Evolutionary conservation across 1,140 invertebrate genomes (phyloP), one percentile per base, ranked within the genome.

Genomic region (Hormaphis cornu): DNA sequence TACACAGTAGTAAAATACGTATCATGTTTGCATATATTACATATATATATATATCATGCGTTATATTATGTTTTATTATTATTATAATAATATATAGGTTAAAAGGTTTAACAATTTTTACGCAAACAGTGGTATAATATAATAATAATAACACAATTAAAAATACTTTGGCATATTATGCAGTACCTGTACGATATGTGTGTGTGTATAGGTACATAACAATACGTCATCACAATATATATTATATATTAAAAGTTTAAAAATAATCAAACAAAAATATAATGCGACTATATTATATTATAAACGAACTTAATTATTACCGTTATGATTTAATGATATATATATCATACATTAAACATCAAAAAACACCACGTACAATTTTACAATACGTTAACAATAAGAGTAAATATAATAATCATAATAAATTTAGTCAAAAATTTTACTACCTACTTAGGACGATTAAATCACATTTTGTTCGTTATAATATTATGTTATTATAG

Each of bases 371-470:
- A n/a, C 53, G 14, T 54, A 70, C 56, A 70, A 42, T 22, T 42
- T 33, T 56, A 58, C 26, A 56, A 46, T 58, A 14, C 44, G 18
- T 56, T 56, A 70, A 56, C 42, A 58, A 52, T 48, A 70, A 56
- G 22, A 70, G n/a, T n/a, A n/a, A n/a, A n/a, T n/a, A n/a, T n/a
- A n/a, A n/a, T n/a, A n/a, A n/a, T n/a, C n/a, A 44, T 70, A 70
- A 46, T 70, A 70, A 56, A 56, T 56, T 70, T 70, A 70, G 50
- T 56, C 16, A 70, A 70, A 70, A 44, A 44, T n/a, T n/a, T n/a
- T n/a, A n/a, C n/a, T n/a, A n/a, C 28, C 53, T 56, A 56, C 33
- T 70, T 44, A 70, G 40, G 69, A 56, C 37, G 69, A 33, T 56
- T 44, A 70, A 54, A 70, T 70, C 69, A 56, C 69, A 56, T 54